phyloP scores from a whole-genome alignment of 2,797 vertebrate species.

The Crenuchus spilurus region DNA sequence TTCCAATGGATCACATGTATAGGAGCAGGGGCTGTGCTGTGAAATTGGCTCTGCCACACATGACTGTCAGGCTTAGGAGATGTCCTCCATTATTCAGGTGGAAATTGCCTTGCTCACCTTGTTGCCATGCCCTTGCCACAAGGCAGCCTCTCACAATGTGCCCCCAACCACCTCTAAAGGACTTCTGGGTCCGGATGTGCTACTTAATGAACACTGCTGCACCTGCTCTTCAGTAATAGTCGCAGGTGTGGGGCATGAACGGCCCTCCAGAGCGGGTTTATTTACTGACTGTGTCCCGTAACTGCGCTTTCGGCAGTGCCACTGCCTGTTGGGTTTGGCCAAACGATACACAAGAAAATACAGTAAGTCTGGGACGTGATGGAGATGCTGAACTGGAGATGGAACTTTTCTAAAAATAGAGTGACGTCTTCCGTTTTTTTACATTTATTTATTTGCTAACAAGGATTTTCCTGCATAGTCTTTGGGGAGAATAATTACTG shows the following conservation, averaged over 20 bases:
- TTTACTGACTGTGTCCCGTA: constrained; percentile 68
- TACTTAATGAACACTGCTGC: constrained; percentile 74
- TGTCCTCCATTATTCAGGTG: constrained; percentile 77
- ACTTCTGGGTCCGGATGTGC: constrained; percentile 69
- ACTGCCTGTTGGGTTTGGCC: constrained; percentile 4
- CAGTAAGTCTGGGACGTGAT: constrained; percentile 1
- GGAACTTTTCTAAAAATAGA: constrained; percentile 23
- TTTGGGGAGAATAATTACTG: constrained; percentile 65
- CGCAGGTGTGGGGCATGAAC: constrained; percentile 66
- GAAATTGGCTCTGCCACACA: constrained; percentile 72
- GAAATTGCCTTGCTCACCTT: constrained; percentile 80
- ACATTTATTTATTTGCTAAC: not conserved
- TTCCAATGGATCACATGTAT: constrained; percentile 67
- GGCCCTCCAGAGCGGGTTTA: constrained; percentile 67
- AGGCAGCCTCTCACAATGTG: constrained; percentile 72
- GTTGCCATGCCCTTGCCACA: constrained; percentile 67
- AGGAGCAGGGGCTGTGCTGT: constrained; percentile 46
- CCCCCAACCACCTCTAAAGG: constrained; percentile 76
- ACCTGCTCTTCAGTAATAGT: constrained; percentile 69
- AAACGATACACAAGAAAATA: constrained; percentile 6
- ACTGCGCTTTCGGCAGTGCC: constrained; percentile 53
- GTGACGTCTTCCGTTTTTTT: constrained; percentile 39
- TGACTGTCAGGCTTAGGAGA: constrained; percentile 72
- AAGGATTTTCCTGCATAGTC: constrained; percentile 26
- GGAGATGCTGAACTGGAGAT: constrained; percentile 35